These are phyloP conservation scores for Pyrgilauda ruficollis DNA, from an alignment of 2,113 vertebrate genomes.

Conservation along the genomic window DNA sequence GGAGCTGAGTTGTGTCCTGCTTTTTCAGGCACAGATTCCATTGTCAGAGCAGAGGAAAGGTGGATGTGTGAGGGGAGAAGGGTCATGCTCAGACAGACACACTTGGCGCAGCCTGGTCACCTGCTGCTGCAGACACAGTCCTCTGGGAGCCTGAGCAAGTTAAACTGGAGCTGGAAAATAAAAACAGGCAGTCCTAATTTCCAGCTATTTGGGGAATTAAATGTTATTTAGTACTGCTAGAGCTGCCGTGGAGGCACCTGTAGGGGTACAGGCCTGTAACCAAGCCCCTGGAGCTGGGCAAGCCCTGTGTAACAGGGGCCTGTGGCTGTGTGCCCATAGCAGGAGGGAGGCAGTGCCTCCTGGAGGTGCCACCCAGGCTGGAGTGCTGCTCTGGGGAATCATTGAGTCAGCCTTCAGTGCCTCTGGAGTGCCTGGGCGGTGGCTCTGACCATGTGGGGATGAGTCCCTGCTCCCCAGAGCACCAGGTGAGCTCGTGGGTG, in stretches of 20 bases:
- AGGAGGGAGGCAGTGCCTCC: not conserved
- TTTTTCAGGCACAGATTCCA: not conserved
- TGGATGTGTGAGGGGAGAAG: not conserved
- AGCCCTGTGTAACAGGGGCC: not conserved
- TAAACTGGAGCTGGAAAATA: not conserved
- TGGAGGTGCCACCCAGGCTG: not conserved
- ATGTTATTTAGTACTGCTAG: not conserved
- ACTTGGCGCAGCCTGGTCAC: not conserved
- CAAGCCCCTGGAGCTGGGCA: not conserved
- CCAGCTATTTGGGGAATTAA: not conserved
- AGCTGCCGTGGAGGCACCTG: not conserved
- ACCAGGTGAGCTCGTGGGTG: not conserved
- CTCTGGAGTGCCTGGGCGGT: not conserved
- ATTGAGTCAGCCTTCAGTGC: accelerated
- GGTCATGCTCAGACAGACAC: not conserved
- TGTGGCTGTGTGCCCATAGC: not conserved
- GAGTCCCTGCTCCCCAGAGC: not conserved
- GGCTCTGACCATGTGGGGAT: accelerated
- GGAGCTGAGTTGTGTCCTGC: not conserved
- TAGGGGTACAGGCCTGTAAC: not conserved
- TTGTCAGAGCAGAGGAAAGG: not conserved
- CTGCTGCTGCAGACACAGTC: not conserved
- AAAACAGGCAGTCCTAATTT: not conserved
- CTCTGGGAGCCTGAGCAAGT: not conserved
- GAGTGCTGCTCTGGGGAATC: not conserved